Evolutionary conservation across 2,888 invertebrate species (phyloP), one percentile per base, ranked within the genome.

Genomic region (Junonia oenone): DNA sequence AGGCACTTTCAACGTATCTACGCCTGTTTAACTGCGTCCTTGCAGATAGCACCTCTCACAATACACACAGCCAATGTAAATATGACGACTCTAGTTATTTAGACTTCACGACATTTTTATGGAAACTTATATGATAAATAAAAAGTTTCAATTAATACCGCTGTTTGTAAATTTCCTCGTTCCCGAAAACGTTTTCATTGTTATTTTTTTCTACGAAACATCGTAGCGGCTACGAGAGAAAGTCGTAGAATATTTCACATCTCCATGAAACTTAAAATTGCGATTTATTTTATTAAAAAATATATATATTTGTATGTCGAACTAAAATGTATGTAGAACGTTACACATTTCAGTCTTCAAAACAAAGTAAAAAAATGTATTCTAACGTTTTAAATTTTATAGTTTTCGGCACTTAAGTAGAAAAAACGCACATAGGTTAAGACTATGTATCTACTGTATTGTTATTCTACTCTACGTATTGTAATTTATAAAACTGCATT

Each of bases 401-500:
- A 40, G 19, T 40, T 40, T 40, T 17, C 11, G n/a, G 45, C 45
- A 37, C 35, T 35, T 17, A 35, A 11, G 35, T 51, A 17, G 31
- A 13, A n/a, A 15, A 6, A 14, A 31, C n/a, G 14, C 14, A 45
- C 26, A 15, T 14, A 8, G 33, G 33, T 11, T 22, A 33, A 17
- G 33, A 15, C 13, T 22, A n/a, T 45, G 9, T n/a, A n/a, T n/a
- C n/a, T 35, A 51, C 15, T 45, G 26, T 9, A 35, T 22, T 33
- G 33, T 33, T 43, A 43, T 45, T 51, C 26, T 51, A 13, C 26
- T 17, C 45, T 26, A 26, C 15, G 26, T 51, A 37, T 45, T 51
- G 51, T 51, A 51, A 51, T 9, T 35, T 51, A 45, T 33, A 51
- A 11, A 51, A 51, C 43, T 27, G 17, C 37, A 35, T 45, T 45